Base-by-base conservation (phyloP, 53 echinoderm and acorn worm genomes). In the Stichopus horrens region DNA sequence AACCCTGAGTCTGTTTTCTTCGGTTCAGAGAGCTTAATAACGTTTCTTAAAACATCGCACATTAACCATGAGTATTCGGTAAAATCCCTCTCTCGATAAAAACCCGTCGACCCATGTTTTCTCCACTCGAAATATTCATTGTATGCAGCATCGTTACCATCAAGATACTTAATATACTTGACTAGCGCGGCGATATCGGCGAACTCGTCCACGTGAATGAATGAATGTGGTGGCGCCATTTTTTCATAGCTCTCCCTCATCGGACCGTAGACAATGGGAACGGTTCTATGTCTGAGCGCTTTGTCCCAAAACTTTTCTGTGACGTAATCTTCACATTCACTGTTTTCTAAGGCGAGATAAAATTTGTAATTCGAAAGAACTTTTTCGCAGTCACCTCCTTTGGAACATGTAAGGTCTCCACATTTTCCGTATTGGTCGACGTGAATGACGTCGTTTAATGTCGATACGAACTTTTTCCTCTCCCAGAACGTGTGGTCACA, bases 321-420 rank as follows among this genome's bases (percentile, higher is more conserved):
- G 37, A 95, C 94, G 86, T 94, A 95, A 58, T 95, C 95, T 1
- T 90, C 90, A 77, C 95, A 95, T 73, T 95, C 94, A 52, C 92
- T 90, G 85, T 95, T 95, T 53, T 95, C 95, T 9, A 95, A 67
- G 4, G 95, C 86, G 13, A 95, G 75, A 55, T 86, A 90, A 74
- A 95, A 95, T 75, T 95, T 95, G 67, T 94, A 94, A 4, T 75
- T 76, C 18, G 52, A 23, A 13, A 80, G 19, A 5, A 80, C 51
- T 5, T 80, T 54, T 9, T 53, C 13, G 19, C 81, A 80, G 19
- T 53, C 51, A 8, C 19, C 13, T 37, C 9, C 19, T 9, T 18
- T 23, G 4, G 91, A 88, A 58, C 94, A 94, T 7, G 54, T 89
- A 0, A 90, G 89, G 18, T 91, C 88, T 9, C 94, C 94, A 20